These are phyloP conservation scores for Morone chrysops DNA, from an alignment of 2,113 vertebrate genomes.

Conservation along the genomic window DNA sequence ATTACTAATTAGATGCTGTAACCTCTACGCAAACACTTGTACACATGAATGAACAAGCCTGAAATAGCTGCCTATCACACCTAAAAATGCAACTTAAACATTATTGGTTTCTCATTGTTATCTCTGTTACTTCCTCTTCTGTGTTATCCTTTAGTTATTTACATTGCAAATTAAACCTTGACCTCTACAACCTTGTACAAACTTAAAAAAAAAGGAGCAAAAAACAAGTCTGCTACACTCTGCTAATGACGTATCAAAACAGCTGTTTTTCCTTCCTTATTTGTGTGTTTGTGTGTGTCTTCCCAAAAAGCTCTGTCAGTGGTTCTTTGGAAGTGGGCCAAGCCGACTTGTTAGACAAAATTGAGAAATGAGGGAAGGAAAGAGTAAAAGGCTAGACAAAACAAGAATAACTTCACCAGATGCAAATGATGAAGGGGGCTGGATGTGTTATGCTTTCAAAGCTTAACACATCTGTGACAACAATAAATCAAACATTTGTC, in stretches of 20 bases:
- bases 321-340: conserved; percentile 58
- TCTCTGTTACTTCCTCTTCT: background rate
- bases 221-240: background rate
- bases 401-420: conserved; percentile 15
- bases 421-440: conserved; percentile 10
- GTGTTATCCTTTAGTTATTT: conserved; percentile 11
- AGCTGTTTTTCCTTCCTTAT: conserved; percentile 1
- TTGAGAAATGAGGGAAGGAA: conserved; percentile 21
- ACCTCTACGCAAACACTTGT: conserved; percentile 38
- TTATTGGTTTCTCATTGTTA: background rate
- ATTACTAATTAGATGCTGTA: conserved; percentile 50
- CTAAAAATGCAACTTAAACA: conserved; percentile 20
- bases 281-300: background rate
- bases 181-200: conserved; percentile 15
- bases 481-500: conserved; percentile 30
- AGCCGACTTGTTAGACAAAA: conserved; percentile 46
- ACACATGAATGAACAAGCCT: conserved; percentile 32
- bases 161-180: conserved; percentile 35
- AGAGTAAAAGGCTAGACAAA: conserved; percentile 1
- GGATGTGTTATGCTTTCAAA: background rate
- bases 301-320: conserved; percentile 39
- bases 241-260: conserved; percentile 34
- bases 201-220: background rate
- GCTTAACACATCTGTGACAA: background rate
- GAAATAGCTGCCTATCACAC: conserved; percentile 5